Percentiles rank a stretch among this genome's conserved stretches.
Conservation (phyloP, 2,888 invertebrate genomes). For the Tetramorium bicarinatum region DNA sequence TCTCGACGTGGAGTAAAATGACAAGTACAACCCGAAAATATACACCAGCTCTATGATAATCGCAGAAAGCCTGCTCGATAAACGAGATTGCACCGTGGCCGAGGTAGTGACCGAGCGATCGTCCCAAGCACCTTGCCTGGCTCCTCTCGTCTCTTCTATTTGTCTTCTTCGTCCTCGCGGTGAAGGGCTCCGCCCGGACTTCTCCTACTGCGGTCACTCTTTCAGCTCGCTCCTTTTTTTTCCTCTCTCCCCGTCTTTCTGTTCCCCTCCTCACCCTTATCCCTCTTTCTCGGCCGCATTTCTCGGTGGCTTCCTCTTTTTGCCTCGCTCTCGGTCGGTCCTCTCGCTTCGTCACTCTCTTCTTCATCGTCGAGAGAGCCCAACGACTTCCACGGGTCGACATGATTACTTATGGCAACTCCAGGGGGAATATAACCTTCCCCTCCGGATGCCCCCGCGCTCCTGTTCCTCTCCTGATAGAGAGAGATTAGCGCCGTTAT, state of each 20-base stretch:
- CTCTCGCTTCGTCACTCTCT: constrained; percentile 72
- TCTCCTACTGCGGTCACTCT: constrained; percentile 61
- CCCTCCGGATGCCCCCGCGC: constrained; percentile 48
- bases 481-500: constrained; percentile 78
- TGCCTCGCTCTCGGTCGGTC: constrained; percentile 49
- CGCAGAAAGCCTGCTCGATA: constrained; percentile 26
- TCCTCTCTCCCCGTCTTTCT: constrained; percentile 35
- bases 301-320: constrained; percentile 75
- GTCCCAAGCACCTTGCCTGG: constrained; percentile 61
- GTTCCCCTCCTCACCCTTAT: background rate
- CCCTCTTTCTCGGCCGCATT: constrained; percentile 60
- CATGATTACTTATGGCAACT: constrained; percentile 72
- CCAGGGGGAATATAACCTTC: constrained; percentile 53
- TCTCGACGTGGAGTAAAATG: background rate
- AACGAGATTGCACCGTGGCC: constrained; percentile 59
- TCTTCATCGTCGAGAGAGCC: constrained; percentile 69
- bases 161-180: constrained; percentile 66
- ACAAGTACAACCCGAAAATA: constrained; percentile 23
- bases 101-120: constrained; percentile 42
- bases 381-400: constrained; percentile 68
- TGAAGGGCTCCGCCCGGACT: constrained; percentile 66
- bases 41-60: constrained; percentile 19
- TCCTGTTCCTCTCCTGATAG: constrained; percentile 66
- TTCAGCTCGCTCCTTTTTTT: constrained; percentile 57
- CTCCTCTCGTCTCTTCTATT: constrained; percentile 68